Base-by-base conservation (phyloP, 53 echinoderm and acorn worm genomes). In the Holothuria scabra region DNA sequence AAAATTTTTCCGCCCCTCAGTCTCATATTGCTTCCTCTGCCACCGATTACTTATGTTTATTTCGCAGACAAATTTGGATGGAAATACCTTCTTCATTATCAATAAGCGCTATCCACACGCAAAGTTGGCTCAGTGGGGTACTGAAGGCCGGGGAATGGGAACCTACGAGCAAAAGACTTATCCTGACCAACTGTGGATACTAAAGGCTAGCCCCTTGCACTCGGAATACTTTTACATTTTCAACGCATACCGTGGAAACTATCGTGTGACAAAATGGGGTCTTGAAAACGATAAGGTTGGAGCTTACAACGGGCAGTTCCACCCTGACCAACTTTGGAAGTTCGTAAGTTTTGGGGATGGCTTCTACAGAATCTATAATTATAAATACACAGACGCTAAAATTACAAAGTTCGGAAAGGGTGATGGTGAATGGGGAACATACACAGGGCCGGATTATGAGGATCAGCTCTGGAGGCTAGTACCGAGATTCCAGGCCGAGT, bases 391-490 rank as follows among this genome's bases (percentile, higher is more conserved):
- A 12, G 21, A 12, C 1, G 65, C 65, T 30, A 6, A 64, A 64
- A 64, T 64, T 4, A 12, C 65, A 26, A 64, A 64, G 1, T 64
- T 64, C 1, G 65, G 6, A 10, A 64, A 64, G 65, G 48, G 12
- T 12, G 48, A 48, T 13, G 14, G 9, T 48, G 48, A 48, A 12
- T 48, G 48, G 48, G 48, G 5, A 26, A 64, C 65, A 12, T 64
- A 6, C 65, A 1, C 65, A 14, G 16, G 16, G 11, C 26, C 3
- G 21, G 30, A 64, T 12, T 3, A 6, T 64, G 65, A 64, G 9
- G 65, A 64, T 64, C 65, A 64, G 65, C 65, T 64, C 21, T 64
- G 65, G 65, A 64, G 21, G 30, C 65, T 64, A 12, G 65, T 28
- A 6, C 65, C 65, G 30, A 26, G 26, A 11, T 64, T 64, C 65